Evolutionary conservation across 30 jellyfish, hydroid and myxozoan species (phyloP).

Genomic region (Turritopsis rubra): DNA sequence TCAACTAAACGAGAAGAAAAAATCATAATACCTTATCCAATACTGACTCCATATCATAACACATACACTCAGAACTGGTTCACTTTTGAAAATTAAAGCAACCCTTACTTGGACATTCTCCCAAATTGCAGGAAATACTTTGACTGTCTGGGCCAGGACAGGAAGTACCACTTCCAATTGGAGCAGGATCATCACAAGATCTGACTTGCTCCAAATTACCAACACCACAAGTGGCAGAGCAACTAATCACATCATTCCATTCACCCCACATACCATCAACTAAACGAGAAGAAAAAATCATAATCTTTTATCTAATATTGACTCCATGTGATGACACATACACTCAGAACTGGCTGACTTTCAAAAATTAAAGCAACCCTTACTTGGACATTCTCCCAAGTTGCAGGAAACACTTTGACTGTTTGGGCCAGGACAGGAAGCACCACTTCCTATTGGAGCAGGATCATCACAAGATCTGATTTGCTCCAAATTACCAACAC

Average conservation of each 20-base stretch:
- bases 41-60: no score
- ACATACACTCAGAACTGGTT: no score
- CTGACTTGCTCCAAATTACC: background rate
- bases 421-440: background rate
- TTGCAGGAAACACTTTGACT: background rate
- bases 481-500: background rate
- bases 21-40: no score
- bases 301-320: no score
- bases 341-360: background rate
- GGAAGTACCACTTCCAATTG: background rate
- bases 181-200: background rate
- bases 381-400: background rate
- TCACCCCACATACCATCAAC: background rate
- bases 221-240: background rate
- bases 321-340: background rate
- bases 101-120: background rate
- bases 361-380: background rate
- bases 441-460: background rate
- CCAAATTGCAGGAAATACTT: background rate
- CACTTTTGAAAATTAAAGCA: no score
- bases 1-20: no score
- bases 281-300: background rate
- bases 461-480: slow-evolving; percentile 8
- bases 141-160: background rate
- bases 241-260: background rate